Conservation (phyloP, 2,797 vertebrate species). For the Steatocranus sp. region DNA sequence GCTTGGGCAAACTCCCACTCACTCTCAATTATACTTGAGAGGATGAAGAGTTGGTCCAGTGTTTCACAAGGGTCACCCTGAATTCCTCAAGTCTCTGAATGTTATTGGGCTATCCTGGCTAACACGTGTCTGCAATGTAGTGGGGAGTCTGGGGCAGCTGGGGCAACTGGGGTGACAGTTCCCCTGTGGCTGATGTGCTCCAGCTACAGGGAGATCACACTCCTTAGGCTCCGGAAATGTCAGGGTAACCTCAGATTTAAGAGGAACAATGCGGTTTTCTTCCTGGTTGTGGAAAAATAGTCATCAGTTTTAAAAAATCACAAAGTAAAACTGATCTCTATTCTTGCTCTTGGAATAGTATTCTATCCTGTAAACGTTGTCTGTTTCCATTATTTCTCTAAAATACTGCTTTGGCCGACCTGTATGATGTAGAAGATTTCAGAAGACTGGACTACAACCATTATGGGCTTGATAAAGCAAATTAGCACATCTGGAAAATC, state of each 20-base stretch:
- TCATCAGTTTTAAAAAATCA: not conserved
- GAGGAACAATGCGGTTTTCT: not conserved
- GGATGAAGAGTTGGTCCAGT: not conserved
- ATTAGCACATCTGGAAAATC: not conserved
- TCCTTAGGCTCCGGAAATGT: not conserved
- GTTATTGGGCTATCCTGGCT: not conserved
- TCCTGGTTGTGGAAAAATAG: not conserved
- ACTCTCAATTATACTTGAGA: not conserved
- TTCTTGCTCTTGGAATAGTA: not conserved
- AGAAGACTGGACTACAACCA: not conserved
- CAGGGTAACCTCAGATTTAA: not conserved
- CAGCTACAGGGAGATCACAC: not conserved
- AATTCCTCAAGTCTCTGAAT: not conserved
- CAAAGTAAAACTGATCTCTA: not conserved
- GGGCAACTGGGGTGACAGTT: not conserved
- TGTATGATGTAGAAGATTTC: not conserved
- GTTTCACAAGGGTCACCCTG: not conserved
- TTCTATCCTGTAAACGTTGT: not conserved
- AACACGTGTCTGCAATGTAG: not conserved
- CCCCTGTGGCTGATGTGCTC: not conserved
- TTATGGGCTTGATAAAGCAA: not conserved
- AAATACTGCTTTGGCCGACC: accelerated
- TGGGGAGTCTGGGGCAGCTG: not conserved
- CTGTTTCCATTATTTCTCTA: not conserved
- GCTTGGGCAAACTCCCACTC: not conserved